Conservation (phyloP, 1,140 invertebrate species). For the Ruditapes philippinarum region DNA sequence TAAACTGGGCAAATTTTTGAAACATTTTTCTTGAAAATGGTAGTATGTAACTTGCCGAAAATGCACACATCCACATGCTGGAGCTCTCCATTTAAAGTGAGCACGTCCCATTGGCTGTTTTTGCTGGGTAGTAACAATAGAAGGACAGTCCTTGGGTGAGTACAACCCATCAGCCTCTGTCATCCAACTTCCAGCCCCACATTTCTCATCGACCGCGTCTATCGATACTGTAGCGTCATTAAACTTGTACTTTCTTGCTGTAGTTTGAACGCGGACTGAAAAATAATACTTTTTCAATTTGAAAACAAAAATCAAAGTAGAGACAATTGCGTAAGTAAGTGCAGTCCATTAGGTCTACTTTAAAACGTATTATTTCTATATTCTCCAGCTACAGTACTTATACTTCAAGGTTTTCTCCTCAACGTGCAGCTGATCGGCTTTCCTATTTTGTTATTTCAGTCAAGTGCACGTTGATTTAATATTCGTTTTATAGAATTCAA, state of each 20-base stretch:
- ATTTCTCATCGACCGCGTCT: slow-evolving; percentile 30
- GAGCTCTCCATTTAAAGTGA: slow-evolving; percentile 69
- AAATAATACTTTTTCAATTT: not conserved
- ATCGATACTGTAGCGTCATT: slow-evolving; percentile 61
- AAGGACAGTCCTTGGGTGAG: slow-evolving; percentile 65
- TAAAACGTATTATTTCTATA: no score
- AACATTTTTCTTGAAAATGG: no score
- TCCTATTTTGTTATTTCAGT: no score
- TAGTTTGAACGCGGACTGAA: slow-evolving; percentile 59
- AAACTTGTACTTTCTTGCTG: slow-evolving; percentile 58
- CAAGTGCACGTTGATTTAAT: no score
- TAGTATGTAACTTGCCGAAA: slow-evolving; percentile 69
- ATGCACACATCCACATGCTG: slow-evolving; percentile 71
- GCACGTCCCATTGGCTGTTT: slow-evolving; percentile 59
- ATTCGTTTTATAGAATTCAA: no score
- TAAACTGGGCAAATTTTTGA: no score
- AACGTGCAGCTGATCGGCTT: no score
- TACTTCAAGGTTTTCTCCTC: no score
- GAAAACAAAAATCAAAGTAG: no score
- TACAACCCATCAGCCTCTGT: slow-evolving; percentile 45
- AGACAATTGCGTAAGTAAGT: no score
- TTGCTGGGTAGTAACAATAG: slow-evolving; percentile 66
- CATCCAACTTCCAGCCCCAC: slow-evolving; percentile 38
- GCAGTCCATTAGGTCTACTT: no score
- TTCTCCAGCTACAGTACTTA: no score